Evolutionary conservation across 2,888 invertebrate species (phyloP).

Genomic region (Lypha dubia): DNA sequence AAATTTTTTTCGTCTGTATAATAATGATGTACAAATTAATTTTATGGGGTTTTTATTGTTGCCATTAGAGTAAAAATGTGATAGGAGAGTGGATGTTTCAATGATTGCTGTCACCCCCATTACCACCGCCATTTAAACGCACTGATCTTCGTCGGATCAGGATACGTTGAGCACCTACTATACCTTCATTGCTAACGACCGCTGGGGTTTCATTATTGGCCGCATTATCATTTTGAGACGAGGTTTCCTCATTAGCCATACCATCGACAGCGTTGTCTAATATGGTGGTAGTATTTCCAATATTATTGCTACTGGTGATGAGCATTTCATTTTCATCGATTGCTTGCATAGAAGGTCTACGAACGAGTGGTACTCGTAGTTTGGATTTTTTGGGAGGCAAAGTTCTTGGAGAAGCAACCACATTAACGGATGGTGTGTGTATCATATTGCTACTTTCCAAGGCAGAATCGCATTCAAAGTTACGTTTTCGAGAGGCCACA

Average conservation of each 20-base stretch:
- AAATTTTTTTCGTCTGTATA: background rate
- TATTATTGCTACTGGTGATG: slow-evolving; percentile 35
- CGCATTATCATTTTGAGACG: slow-evolving; percentile 57
- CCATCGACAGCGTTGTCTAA: slow-evolving; percentile 77
- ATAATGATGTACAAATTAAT: slow-evolving; percentile 63
- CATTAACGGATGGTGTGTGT: slow-evolving; percentile 36
- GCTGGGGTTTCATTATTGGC: slow-evolving; percentile 49
- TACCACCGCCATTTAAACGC: slow-evolving; percentile 77
- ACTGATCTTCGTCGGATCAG: slow-evolving; percentile 79
- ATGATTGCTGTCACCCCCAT: slow-evolving; percentile 73
- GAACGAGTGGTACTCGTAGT: slow-evolving; percentile 75
- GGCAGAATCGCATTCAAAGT: slow-evolving; percentile 77
- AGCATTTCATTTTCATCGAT: slow-evolving; percentile 71
- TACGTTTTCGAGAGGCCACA: slow-evolving; percentile 79
- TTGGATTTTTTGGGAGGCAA: slow-evolving; percentile 81
- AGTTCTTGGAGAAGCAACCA: slow-evolving; percentile 77
- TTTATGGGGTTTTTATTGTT: slow-evolving; percentile 55
- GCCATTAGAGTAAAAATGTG: slow-evolving; percentile 58
- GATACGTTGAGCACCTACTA: slow-evolving; percentile 75
- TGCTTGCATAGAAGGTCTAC: slow-evolving; percentile 75
- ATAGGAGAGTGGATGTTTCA: slow-evolving; percentile 54
- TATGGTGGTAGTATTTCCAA: slow-evolving; percentile 57
- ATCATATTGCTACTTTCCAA: slow-evolving; percentile 54
- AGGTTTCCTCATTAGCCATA: slow-evolving; percentile 77
- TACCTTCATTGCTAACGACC: slow-evolving; percentile 62